Evolutionary conservation across 2,888 invertebrate species (phyloP).

Genomic region (Julus scanicus): DNA sequence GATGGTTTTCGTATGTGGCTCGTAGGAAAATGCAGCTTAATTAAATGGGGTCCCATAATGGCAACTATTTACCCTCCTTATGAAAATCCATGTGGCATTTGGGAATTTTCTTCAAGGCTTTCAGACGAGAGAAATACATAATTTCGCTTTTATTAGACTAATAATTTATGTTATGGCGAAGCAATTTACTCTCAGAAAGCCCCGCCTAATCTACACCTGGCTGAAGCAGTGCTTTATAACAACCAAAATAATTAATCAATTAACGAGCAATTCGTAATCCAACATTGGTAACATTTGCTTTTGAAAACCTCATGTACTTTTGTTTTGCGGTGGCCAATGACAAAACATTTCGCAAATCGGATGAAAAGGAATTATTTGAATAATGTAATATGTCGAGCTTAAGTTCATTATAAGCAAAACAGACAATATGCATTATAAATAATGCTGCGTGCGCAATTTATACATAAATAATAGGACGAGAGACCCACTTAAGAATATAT

Average conservation of each 20-base stretch:
- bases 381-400: background rate
- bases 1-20: background rate
- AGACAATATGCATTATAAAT: slow-evolving; percentile 44
- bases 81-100: slow-evolving; percentile 17
- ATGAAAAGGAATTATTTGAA: background rate
- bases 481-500: background rate
- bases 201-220: background rate
- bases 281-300: background rate
- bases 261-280: background rate
- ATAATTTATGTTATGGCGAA: slow-evolving; percentile 19
- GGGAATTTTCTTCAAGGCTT: slow-evolving; percentile 26
- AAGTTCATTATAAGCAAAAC: background rate
- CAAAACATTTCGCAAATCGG: background rate
- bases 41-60: slow-evolving; percentile 35
- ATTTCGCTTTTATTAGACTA: slow-evolving; percentile 32
- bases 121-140: background rate
- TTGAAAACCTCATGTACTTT: too few species aligned
- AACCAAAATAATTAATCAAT: slow-evolving; percentile 1
- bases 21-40: slow-evolving; percentile 18
- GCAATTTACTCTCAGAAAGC: slow-evolving; percentile 6
- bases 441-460: background rate
- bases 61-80: slow-evolving; percentile 37
- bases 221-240: background rate
- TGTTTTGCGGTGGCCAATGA: background rate
- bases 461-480: background rate